Conservation (phyloP, 1,140 invertebrate genomes). For the Leptinotarsa defecta region DNA sequence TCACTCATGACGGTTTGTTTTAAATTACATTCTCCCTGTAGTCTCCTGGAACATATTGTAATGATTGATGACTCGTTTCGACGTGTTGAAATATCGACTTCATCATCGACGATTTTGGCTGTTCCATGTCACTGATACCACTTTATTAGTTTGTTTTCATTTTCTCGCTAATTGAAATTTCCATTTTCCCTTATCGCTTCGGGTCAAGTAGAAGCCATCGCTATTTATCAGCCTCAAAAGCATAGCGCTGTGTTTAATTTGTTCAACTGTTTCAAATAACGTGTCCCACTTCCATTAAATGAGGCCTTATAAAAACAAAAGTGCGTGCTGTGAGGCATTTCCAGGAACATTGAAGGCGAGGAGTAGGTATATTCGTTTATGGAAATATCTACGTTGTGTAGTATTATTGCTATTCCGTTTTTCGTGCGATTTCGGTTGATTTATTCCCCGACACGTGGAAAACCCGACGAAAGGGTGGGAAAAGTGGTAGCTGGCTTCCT, state of each 20-base stretch:
- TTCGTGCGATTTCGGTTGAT: neutral
- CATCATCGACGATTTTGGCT: neutral
- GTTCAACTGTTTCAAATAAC: constrained; percentile 6
- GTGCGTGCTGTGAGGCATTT: neutral
- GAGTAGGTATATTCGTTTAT: neutral
- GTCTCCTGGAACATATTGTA: too few relatives aligned
- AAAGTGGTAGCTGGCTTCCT: neutral
- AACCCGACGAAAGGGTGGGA: neutral
- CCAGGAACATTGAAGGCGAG: neutral
- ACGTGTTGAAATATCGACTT: neutral
- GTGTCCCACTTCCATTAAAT: constrained; percentile 2
- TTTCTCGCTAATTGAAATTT: neutral
- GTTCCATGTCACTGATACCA: neutral
- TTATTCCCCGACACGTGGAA: neutral
- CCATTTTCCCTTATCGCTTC: neutral
- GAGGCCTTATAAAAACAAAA: neutral
- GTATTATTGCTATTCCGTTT: neutral
- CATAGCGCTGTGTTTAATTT: neutral
- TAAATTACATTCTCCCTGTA: too few relatives aligned
- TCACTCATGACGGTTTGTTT: too few relatives aligned
- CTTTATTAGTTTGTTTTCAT: neutral
- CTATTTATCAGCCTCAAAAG: neutral
- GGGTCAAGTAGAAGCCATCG: constrained; percentile 1
- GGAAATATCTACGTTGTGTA: constrained; percentile 2
- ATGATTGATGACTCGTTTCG: neutral